Conservation (phyloP, 1,140 invertebrate genomes). For the Cephus cinctus region DNA sequence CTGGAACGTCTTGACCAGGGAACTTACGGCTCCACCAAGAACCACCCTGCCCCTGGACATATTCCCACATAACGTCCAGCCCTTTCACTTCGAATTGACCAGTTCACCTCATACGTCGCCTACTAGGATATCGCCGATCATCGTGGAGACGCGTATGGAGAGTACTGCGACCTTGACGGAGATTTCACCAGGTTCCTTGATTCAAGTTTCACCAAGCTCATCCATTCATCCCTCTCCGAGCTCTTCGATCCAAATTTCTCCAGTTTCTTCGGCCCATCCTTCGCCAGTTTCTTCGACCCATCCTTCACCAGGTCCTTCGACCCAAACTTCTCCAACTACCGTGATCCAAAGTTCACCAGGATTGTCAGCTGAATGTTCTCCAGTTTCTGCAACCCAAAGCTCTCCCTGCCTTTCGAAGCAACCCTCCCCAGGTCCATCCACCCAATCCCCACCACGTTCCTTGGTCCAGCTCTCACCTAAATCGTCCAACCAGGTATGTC, state of each 20-base stretch:
- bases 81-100: conserved; percentile 29
- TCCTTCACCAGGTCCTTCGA: conserved; percentile 9
- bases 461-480: neutral
- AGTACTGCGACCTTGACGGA: neutral
- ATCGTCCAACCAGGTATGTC: neutral
- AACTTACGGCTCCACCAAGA: conserved; percentile 11
- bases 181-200: conserved; percentile 17
- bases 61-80: conserved; percentile 5
- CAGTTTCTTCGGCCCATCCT: conserved; percentile 10
- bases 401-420: conserved; percentile 5
- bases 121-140: conserved; percentile 11
- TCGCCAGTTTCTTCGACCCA: conserved; percentile 17
- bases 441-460: too few species aligned
- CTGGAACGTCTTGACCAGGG: conserved; percentile 55
- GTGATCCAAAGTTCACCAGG: neutral
- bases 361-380: conserved; percentile 13
- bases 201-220: conserved; percentile 18
- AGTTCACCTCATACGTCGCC: neutral
- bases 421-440: conserved; percentile 8
- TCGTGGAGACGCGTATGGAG: conserved; percentile 8
- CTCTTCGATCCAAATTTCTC: conserved; percentile 5
- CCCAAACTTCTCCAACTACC: too few species aligned
- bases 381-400: conserved; percentile 6
- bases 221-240: conserved; percentile 16
- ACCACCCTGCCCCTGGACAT: conserved; percentile 14